These are phyloP conservation scores for Drymodes brunneopygia DNA, from an alignment of 2,113 vertebrate species.

Conservation along the genomic window DNA sequence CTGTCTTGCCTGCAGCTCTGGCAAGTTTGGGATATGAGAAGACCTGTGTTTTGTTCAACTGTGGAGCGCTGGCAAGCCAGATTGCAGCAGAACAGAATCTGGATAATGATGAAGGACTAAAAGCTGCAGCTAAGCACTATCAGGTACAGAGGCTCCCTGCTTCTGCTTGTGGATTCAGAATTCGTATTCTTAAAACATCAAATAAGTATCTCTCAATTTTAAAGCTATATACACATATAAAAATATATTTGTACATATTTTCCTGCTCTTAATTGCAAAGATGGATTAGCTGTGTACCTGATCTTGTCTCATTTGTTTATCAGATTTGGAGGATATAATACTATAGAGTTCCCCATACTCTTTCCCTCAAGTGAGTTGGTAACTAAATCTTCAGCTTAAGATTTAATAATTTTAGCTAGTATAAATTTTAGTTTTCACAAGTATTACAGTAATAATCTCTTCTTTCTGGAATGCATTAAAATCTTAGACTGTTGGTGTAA, in stretches of 20 bases:
- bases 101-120: conserved; percentile 94
- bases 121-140: conserved; percentile 91
- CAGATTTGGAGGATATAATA: background rate
- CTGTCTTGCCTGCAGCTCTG: conserved; percentile 78
- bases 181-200: background rate
- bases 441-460: background rate
- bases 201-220: background rate
- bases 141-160: conserved; percentile 75
- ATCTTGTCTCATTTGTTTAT: background rate
- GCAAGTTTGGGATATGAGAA: conserved; percentile 97
- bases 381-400: background rate
- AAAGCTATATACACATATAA: background rate
- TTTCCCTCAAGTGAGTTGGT: accelerated
- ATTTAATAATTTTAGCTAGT: background rate
- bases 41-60: conserved; percentile 95
- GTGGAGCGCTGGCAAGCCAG: conserved; percentile 93
- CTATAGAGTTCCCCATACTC: background rate
- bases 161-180: background rate
- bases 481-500: background rate
- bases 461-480: background rate
- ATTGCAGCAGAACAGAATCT: conserved; percentile 97
- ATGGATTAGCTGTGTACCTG: background rate
- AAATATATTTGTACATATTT: background rate
- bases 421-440: background rate
- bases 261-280: background rate